Evolutionary conservation across 2,888 invertebrate genomes (phyloP), one percentile per base, ranked within the genome.

Genomic region (Magallana nippona): DNA sequence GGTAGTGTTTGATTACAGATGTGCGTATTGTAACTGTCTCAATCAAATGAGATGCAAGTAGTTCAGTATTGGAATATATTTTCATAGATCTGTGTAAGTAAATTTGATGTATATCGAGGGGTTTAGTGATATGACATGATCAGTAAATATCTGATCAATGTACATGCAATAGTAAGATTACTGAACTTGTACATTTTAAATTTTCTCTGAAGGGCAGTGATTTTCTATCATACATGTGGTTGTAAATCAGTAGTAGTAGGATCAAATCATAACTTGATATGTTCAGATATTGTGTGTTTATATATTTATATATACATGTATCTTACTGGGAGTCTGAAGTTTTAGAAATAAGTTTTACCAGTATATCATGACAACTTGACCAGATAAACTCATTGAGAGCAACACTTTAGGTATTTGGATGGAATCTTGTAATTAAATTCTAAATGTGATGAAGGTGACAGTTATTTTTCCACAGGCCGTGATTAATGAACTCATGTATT

Each of bases 401-500:
- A 60, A n/a, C 60, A 2, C 17, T 17, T 8, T n/a, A n/a, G 60
- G n/a, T n/a, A 17, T n/a, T 10, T 15, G 32, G 13, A 27, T 44
- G 27, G 27, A 71, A 71, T 71, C 22, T 13, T 71, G 22, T 71
- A 71, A 71, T 71, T 71, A 32, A 27, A 27, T 71, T 71, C 0
- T 22, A 71, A 63, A 22, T 71, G 15, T 22, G 27, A 13, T 32
- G 15, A 32, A 11, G 15, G 15, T 32, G 11, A 27, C 71, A 71
- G 22, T 71, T 27, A 13, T 13, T 71, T 71, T 22, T 71, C 27
- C 22, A 27, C 15, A 71, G 22, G 22, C 44, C 8, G 22, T 22
- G 71, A 71, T 71, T 27, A 71, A 71, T 71, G 71, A 13, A 32
- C 15, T 71, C 13, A 22, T 27, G 71, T 71, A 71, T 71, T 71